These are phyloP conservation scores for Dolomedes plantarius DNA, from an alignment of 2,888 invertebrate genomes.

Conservation along the genomic window DNA sequence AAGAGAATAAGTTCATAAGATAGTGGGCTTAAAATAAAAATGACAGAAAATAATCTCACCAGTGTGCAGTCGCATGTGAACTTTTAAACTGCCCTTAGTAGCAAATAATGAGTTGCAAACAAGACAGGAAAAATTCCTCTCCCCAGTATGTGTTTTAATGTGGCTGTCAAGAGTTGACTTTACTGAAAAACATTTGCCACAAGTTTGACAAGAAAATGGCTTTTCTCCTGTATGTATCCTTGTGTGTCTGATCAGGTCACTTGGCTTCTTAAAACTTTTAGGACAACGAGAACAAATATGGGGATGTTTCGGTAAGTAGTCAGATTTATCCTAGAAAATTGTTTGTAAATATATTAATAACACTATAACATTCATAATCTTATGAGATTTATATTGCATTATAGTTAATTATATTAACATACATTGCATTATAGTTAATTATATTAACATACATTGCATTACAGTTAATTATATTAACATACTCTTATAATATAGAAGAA, in stretches of 20 bases:
- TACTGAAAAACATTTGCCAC: conserved; percentile 74
- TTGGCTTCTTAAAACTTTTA: conserved; percentile 78
- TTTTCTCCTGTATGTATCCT: conserved; percentile 79
- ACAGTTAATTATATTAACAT: too few species aligned
- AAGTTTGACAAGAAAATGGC: conserved; percentile 77
- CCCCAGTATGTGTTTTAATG: conserved; percentile 78
- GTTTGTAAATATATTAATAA: too few species aligned
- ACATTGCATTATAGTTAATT: too few species aligned
- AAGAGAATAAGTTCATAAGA: too few species aligned
- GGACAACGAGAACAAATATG: conserved; percentile 77
- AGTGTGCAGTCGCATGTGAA: conserved; percentile 78
- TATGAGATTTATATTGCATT: too few species aligned
- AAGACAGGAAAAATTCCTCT: conserved; percentile 76
- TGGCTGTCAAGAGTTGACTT: conserved; percentile 78
- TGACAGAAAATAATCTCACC: conserved; percentile 74
- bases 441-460: too few species aligned
- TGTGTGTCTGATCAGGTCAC: conserved; percentile 77
- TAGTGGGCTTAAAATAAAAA: too few species aligned
- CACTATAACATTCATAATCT: too few species aligned
- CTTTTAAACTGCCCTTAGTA: conserved; percentile 78
- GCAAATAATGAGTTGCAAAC: conserved; percentile 78
- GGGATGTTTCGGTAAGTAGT: conserved; percentile 72
- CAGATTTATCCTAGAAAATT: neutral
- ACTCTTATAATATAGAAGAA: too few species aligned
- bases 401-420: too few species aligned